Conservation (phyloP, 2,113 vertebrate species). For the Rhombomys opimus region DNA sequence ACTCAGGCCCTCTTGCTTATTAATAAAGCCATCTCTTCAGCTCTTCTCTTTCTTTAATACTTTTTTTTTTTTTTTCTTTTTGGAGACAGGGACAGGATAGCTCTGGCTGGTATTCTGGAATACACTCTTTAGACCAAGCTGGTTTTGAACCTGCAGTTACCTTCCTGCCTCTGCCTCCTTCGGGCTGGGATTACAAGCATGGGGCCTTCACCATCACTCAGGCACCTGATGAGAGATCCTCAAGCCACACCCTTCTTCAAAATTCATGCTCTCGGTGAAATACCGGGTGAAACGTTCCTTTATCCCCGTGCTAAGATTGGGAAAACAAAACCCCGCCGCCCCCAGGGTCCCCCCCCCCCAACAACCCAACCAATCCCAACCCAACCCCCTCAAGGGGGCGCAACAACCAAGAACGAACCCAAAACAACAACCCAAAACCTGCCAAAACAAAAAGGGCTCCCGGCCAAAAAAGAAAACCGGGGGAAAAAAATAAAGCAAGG, state of each 20-base stretch:
- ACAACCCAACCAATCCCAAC: background rate
- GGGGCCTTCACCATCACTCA: background rate
- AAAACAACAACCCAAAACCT: too few relatives aligned
- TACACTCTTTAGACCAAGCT: background rate
- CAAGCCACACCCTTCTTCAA: background rate
- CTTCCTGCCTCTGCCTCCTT: background rate
- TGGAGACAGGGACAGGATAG: background rate
- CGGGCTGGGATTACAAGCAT: background rate
- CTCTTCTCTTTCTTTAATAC: background rate
- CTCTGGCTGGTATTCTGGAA: background rate
- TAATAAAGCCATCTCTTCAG: background rate
- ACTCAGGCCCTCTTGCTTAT: background rate
- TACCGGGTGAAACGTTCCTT: background rate
- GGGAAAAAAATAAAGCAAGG: too few relatives aligned
- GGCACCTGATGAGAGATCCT: background rate
- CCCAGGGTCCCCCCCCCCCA: background rate
- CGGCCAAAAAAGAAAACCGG: too few relatives aligned
- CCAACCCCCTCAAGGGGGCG: background rate
- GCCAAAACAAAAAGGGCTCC: too few relatives aligned
- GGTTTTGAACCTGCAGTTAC: background rate
- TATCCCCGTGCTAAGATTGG: fast-evolving
- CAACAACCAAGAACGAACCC: too few relatives aligned
- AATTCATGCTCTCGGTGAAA: background rate
- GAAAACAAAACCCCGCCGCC: background rate
- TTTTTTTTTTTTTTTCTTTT: background rate